These are phyloP conservation scores for Aphodius granarius DNA, from an alignment of 2,888 invertebrate genomes.

Conservation along the genomic window DNA sequence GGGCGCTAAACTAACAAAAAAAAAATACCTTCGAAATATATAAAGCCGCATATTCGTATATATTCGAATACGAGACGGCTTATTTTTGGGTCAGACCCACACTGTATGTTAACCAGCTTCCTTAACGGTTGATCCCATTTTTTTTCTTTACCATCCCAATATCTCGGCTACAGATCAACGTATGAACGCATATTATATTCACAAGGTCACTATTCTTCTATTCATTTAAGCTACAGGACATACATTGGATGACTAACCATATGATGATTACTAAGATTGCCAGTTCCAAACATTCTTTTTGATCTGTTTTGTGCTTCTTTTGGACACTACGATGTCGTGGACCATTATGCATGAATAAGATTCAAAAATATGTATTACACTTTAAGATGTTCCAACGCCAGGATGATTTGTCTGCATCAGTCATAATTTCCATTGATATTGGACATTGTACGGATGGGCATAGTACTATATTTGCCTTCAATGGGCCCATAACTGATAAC, in stretches of 20 bases:
- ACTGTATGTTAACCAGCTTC: not conserved
- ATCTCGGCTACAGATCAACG: not conserved
- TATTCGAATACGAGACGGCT: not conserved
- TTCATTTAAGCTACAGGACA: not conserved
- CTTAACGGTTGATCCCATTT: not conserved
- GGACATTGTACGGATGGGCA: not conserved
- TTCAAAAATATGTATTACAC: not conserved
- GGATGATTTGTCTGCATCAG: not conserved
- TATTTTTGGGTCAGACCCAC: not conserved
- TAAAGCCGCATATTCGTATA: not conserved
- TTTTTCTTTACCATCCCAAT: not conserved
- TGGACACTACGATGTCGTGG: too few relatives aligned
- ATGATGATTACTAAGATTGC: not conserved
- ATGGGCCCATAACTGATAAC: not conserved
- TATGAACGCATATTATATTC: not conserved
- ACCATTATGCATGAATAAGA: too few relatives aligned
- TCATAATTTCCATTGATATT: not conserved
- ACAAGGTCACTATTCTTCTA: not conserved
- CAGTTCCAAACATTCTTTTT: too few relatives aligned
- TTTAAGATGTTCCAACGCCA: not conserved
- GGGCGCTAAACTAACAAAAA: not conserved
- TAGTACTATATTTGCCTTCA: not conserved
- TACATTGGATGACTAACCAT: not conserved
- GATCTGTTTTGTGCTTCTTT: too few relatives aligned
- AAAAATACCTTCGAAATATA: not conserved